phyloP scores from a whole-genome alignment of 2,797 vertebrate genomes.

The Karalla daura region DNA sequence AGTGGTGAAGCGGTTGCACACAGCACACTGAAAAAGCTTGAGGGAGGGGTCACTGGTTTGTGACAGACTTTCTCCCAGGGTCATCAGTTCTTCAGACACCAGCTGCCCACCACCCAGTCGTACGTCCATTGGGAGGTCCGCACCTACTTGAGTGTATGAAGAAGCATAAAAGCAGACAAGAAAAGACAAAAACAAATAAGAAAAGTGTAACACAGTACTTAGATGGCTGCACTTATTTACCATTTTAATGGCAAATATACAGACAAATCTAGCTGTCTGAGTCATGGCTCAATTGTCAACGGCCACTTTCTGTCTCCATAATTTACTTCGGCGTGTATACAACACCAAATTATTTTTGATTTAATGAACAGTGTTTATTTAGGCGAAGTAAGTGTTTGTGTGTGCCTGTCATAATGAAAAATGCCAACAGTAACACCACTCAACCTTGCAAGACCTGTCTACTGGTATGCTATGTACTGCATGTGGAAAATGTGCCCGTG shows the following conservation, averaged over 20 bases:
- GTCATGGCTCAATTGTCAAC: constrained; percentile 12
- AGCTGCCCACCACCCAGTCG: constrained; percentile 94
- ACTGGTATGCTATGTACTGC: constrained; percentile 28
- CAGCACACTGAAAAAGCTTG: constrained; percentile 98
- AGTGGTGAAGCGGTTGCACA: constrained; percentile 99
- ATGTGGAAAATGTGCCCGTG: constrained; percentile 45
- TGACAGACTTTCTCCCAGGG: constrained; percentile 96
- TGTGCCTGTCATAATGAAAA: constrained; percentile 35
- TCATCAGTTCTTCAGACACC: constrained; percentile 99
- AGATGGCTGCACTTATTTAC: constrained; percentile 1
- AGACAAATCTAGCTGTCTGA: constrained; percentile 11
- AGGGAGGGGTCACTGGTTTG: constrained; percentile 97
- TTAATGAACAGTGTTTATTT: constrained; percentile 28
- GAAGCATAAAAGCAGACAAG: constrained; percentile 25
- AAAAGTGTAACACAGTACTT: constrained; percentile 39
- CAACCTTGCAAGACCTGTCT: constrained; percentile 36
- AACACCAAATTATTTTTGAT: constrained; percentile 13
- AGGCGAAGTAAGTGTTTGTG: constrained; percentile 18
- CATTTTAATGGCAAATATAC: background rate
- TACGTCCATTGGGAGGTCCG: constrained; percentile 96
- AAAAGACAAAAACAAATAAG: constrained; percentile 5
- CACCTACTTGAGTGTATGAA: constrained; percentile 85
- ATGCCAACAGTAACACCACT: constrained; percentile 42
- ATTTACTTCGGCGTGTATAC: constrained; percentile 20
- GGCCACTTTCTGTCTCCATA: constrained; percentile 6